phyloP scores from a whole-genome alignment of 2,797 vertebrate genomes.

The Argyrosomus regius region DNA sequence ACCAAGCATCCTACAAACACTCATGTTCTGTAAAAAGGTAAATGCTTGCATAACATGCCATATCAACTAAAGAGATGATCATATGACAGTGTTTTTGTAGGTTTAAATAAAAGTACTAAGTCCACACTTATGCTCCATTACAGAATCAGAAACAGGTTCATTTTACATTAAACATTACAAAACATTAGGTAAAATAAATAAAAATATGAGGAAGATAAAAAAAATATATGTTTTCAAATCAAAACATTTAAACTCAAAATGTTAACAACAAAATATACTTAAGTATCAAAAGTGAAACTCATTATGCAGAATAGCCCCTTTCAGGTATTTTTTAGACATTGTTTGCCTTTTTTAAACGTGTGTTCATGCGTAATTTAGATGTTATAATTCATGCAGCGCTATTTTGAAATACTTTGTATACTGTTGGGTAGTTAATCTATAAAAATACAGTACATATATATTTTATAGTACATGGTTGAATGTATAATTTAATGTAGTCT shows the following conservation, averaged over 20 bases:
- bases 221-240: too few species aligned
- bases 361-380: neutral
- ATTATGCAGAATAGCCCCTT: neutral
- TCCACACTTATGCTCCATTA: too few species aligned
- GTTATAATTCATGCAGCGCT: neutral
- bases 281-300: too few species aligned
- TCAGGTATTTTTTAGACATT: neutral
- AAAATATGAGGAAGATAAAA: too few species aligned
- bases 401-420: neutral
- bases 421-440: neutral
- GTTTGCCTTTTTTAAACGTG: neutral
- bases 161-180: too few species aligned
- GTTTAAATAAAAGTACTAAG: too few species aligned
- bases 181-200: too few species aligned
- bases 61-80: neutral
- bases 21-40: too few species aligned
- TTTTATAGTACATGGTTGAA: neutral
- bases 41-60: too few species aligned
- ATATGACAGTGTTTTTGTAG: neutral
- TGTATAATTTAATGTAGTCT: neutral
- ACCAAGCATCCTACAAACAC: neutral
- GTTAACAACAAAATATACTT: too few species aligned
- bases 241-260: too few species aligned
- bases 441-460: neutral
- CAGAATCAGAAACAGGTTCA: too few species aligned